phyloP scores from a whole-genome alignment of 2,797 vertebrate species.

The Cossypha heuglini region DNA sequence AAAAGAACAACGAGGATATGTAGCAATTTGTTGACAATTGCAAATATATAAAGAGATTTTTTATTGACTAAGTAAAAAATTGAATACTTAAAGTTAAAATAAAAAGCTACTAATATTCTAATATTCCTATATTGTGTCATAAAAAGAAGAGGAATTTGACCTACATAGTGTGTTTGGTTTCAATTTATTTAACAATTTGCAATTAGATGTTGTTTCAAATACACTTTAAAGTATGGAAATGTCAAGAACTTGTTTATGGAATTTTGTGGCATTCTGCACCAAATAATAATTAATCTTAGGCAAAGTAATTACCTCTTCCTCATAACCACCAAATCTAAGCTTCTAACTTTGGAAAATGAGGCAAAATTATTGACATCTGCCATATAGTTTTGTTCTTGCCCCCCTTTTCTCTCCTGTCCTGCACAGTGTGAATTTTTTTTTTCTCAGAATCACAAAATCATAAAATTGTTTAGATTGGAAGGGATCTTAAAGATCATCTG shows the following conservation, averaged over 20 bases:
- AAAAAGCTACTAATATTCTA: not conserved
- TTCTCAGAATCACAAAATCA: not conserved
- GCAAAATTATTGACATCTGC: not conserved
- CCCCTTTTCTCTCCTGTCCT: not conserved
- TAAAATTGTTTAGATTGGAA: not conserved
- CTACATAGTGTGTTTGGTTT: not conserved
- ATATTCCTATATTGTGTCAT: not conserved
- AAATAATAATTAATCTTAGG: not conserved
- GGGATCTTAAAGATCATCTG: too few species aligned
- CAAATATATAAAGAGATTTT: not conserved
- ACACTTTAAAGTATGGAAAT: not conserved
- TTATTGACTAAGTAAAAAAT: not conserved
- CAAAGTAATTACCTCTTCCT: not conserved
- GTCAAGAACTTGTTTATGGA: not conserved
- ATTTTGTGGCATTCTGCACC: not conserved
- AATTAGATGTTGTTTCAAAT: not conserved
- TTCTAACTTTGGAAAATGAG: not conserved
- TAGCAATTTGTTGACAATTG: not conserved
- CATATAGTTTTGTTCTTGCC: not conserved
- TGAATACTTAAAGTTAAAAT: not conserved
- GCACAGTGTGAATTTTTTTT: not conserved
- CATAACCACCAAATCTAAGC: not conserved
- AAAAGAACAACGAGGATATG: not conserved
- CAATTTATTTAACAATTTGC: not conserved
- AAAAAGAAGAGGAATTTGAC: not conserved